These are phyloP conservation scores for Brachypodius melanocephalos DNA, from an alignment of 2,113 vertebrate species.

Conservation along the genomic window DNA sequence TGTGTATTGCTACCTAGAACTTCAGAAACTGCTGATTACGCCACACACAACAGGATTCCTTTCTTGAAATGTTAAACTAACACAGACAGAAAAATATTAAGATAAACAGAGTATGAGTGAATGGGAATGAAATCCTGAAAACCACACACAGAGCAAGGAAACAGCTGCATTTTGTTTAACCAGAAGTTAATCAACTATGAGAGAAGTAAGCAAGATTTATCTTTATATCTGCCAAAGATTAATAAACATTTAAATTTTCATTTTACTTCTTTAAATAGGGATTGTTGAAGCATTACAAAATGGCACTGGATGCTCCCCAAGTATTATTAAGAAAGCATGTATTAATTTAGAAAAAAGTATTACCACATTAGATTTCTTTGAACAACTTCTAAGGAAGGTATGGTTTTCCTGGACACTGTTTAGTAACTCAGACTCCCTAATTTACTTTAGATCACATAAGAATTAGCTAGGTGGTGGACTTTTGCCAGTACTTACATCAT, in stretches of 20 bases:
- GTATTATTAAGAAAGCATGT: background rate
- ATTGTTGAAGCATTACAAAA: background rate
- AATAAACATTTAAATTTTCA: slow-evolving; percentile 28
- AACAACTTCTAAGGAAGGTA: slow-evolving; percentile 12
- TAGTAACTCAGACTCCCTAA: background rate
- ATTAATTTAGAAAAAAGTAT: background rate
- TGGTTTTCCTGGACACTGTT: background rate
- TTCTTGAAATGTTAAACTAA: background rate
- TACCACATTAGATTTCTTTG: background rate
- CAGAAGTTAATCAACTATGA: slow-evolving; percentile 36
- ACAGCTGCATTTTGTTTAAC: slow-evolving; percentile 47
- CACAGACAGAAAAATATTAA: slow-evolving; percentile 1
- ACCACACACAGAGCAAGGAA: slow-evolving; percentile 10
- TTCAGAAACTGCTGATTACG: slow-evolving; percentile 1
- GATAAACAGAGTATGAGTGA: background rate
- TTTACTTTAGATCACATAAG: slow-evolving; percentile 41
- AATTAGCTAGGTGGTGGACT: slow-evolving; percentile 48
- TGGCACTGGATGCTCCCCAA: background rate
- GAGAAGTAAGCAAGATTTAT: slow-evolving; percentile 30
- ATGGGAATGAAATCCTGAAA: background rate
- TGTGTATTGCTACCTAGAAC: background rate
- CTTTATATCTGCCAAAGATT: slow-evolving; percentile 16
- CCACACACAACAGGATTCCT: background rate
- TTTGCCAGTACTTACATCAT: slow-evolving; percentile 62
- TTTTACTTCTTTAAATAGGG: slow-evolving; percentile 1